Conservation (phyloP, 2,113 vertebrate species). For the Carollia perspicillata region DNA sequence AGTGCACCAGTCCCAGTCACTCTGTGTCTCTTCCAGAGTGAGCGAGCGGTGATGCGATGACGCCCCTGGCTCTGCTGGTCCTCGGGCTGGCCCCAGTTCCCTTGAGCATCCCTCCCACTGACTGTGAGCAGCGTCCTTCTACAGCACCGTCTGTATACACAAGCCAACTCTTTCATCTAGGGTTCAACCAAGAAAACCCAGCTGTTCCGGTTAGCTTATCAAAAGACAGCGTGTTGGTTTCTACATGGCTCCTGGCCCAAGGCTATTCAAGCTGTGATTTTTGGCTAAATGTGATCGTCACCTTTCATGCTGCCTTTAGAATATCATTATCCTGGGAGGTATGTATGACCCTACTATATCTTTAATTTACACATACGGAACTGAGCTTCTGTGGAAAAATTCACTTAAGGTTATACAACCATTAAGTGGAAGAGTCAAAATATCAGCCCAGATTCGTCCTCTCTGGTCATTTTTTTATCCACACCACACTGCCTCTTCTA, state of each 20-base stretch:
- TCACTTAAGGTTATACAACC: neutral
- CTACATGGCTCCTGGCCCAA: slow-evolving; percentile 14
- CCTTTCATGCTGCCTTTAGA: neutral
- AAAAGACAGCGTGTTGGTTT: neutral
- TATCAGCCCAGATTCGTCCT: neutral
- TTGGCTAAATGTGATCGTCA: slow-evolving; percentile 2
- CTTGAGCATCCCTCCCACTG: neutral
- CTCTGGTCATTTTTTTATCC: neutral
- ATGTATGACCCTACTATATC: neutral
- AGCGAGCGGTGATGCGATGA: neutral
- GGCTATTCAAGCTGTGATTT: neutral
- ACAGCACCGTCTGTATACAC: neutral
- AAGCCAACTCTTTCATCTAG: slow-evolving; percentile 13
- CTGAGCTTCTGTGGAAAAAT: neutral
- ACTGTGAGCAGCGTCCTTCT: neutral
- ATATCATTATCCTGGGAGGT: neutral
- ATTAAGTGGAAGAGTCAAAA: neutral
- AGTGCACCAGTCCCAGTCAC: neutral
- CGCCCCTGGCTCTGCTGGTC: neutral
- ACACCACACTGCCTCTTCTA: neutral
- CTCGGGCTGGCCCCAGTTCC: neutral
- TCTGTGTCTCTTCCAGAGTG: neutral
- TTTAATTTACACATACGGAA: neutral
- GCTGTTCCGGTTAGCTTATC: neutral
- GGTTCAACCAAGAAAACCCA: neutral